Evolutionary conservation across 1,140 invertebrate species (phyloP), one percentile per base, ranked within the genome.

Genomic region (Schlechtendalia chinensis): DNA sequence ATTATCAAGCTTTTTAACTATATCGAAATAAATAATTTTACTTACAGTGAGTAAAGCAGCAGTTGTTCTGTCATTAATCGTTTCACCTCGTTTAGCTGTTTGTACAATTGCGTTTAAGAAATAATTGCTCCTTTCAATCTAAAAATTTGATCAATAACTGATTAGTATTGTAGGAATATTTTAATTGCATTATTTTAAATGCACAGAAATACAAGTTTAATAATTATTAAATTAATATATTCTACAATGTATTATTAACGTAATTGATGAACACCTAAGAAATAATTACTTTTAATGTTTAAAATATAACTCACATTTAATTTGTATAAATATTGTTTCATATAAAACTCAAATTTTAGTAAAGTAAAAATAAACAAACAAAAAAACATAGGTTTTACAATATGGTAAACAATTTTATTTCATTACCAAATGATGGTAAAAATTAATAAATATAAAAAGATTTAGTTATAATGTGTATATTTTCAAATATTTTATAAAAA

Each of bases 101-200:
- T 91, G 89, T 5, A 95, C 91, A 82, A 96, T 91, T 75, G 91
- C 93, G 84, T 96, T 91, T 6, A 97, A 86, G 85, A 94, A 93
- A 84, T 91, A 95, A 86, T 96, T 94, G 81, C 91, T 91, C 50
- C 94, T 88, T 86, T 97, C 95, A 82, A 96, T 89, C 89, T 91
- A 83, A 77, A 86, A 83, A 50, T 82, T 72, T 77, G 79, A 58
- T 19, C 11, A 0, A 71, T 14, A 14, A 50, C n/a, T 56, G 5
- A 56, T 39, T 39, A 39, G 32, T 39, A 39, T 39, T 39, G 32
- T 39, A 3, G 3, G 32, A 39, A 4, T 8, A 39, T 39, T 39
- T 39, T 8, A 3, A 39, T 39, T 39, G 3, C 32, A 39, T 39
- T 3, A 39, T 39, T 39, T 39, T 39, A 39, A 39, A n/a, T n/a